A percentile compares a stretch with the other conserved stretches of the same genome.
phyloP scores from a whole-genome alignment of 2,797 vertebrate species.

The Calcarius lapponicus region DNA sequence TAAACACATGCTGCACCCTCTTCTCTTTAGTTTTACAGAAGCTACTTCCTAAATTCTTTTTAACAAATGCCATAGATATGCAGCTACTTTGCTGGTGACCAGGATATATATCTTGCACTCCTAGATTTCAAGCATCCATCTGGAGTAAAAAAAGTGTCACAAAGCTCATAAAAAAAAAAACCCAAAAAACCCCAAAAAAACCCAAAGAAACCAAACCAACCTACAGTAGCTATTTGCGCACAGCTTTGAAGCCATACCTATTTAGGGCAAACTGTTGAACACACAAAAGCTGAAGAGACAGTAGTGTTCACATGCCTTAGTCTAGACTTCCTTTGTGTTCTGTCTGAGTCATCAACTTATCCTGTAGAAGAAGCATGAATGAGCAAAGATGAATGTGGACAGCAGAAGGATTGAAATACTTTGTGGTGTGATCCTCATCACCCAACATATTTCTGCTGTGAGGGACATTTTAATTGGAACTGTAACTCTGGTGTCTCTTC shows the following conservation, averaged over 20 bases:
- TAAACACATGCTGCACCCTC: neutral
- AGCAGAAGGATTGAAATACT: neutral
- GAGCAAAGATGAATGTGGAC: neutral
- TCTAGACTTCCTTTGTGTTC: neutral
- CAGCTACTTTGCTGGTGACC: neutral
- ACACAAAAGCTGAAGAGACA: neutral
- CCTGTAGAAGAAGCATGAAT: neutral
- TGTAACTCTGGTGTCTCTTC: neutral
- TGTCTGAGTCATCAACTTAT: neutral
- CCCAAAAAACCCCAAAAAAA: too few species aligned
- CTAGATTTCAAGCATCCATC: neutral
- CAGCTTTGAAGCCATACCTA: neutral
- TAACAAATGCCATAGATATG: neutral
- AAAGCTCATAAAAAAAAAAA: neutral
- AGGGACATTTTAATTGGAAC: neutral
- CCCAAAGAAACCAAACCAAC: too few species aligned
- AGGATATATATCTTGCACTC: neutral
- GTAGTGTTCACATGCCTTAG: neutral
- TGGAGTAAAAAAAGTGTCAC: neutral
- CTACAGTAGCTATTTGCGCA: neutral
- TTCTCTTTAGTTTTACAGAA: neutral
- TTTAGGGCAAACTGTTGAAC: neutral
- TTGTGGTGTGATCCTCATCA: neutral
- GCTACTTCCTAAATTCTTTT: neutral
- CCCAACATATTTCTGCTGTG: neutral